Evolutionary conservation across 2,113 vertebrate genomes (phyloP).

Genomic region (Ciconia boyciana): DNA sequence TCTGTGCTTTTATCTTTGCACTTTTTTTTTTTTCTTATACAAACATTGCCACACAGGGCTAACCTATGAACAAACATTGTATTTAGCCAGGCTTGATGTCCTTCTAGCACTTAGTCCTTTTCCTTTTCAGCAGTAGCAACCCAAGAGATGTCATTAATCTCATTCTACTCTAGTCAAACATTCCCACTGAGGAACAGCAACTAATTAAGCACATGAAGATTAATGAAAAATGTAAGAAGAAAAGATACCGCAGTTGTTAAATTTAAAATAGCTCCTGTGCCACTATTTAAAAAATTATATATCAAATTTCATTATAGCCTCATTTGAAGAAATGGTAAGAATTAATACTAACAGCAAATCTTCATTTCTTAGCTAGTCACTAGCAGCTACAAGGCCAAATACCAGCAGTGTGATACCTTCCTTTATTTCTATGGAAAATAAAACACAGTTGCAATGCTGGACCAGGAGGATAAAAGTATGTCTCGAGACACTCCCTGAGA

Average conservation of each 20-base stretch:
- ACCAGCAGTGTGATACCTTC: background rate
- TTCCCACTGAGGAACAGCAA: constrained; percentile 31
- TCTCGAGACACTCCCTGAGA: background rate
- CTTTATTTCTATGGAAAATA: background rate
- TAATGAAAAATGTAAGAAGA: constrained; percentile 46
- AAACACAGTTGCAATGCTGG: background rate
- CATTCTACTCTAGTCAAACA: constrained; percentile 16
- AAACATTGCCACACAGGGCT: background rate
- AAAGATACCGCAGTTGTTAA: background rate
- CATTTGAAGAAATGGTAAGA: background rate
- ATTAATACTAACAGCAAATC: constrained; percentile 36
- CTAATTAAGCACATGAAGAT: constrained; percentile 58
- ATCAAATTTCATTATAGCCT: constrained; percentile 25
- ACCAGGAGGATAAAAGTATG: background rate
- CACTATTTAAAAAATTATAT: background rate
- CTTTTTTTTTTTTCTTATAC: background rate
- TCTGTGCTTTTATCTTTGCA: background rate
- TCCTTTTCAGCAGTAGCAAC: background rate
- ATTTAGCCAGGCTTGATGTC: background rate
- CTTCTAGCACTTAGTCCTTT: background rate
- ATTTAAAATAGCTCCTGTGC: constrained; percentile 22
- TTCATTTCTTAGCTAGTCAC: background rate
- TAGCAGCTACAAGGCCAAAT: background rate
- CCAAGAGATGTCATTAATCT: constrained; percentile 15
- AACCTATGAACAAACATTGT: background rate